phyloP scores from a whole-genome alignment of 2,888 invertebrate genomes.

The Homarus gammarus region DNA sequence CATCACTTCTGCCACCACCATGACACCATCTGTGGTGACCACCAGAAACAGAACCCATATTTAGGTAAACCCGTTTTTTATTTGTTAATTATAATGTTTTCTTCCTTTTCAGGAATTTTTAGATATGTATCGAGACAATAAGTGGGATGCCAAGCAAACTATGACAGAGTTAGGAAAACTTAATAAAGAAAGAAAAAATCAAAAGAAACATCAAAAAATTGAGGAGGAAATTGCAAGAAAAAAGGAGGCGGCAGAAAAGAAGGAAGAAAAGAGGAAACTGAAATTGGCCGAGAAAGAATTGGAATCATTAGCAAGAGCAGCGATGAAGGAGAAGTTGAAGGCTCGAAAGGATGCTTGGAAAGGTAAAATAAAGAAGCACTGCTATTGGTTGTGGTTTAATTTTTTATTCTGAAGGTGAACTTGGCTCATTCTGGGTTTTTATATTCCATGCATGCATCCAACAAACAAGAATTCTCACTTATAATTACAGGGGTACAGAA shows the following conservation, averaged over 20 bases:
- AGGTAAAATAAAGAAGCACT: no score
- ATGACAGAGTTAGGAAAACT: constrained; percentile 36
- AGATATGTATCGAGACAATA: constrained; percentile 39
- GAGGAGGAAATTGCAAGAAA: constrained; percentile 34
- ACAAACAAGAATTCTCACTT: no score
- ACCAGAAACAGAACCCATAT: no score
- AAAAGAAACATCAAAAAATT: constrained; percentile 13
- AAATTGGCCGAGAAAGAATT: constrained; percentile 33
- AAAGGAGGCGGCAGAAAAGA: constrained; percentile 15
- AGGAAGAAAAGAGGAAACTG: constrained; percentile 31
- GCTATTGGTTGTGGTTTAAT: no score
- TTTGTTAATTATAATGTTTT: neutral
- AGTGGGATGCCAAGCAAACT: constrained; percentile 55
- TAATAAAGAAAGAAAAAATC: neutral
- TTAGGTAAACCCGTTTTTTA: no score
- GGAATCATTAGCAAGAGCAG: constrained; percentile 30
- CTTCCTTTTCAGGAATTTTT: constrained; percentile 43
- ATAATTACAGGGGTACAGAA: no score
- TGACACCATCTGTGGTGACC: no score
- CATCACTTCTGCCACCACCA: no score
- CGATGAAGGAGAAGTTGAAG: constrained; percentile 47
- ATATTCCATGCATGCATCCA: no score
- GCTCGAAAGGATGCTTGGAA: constrained; percentile 48
- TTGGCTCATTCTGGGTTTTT: no score
- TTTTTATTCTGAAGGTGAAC: no score